Evolutionary conservation across 1,140 invertebrate species (phyloP).

Genomic region (Cherax quadricarinatus): DNA sequence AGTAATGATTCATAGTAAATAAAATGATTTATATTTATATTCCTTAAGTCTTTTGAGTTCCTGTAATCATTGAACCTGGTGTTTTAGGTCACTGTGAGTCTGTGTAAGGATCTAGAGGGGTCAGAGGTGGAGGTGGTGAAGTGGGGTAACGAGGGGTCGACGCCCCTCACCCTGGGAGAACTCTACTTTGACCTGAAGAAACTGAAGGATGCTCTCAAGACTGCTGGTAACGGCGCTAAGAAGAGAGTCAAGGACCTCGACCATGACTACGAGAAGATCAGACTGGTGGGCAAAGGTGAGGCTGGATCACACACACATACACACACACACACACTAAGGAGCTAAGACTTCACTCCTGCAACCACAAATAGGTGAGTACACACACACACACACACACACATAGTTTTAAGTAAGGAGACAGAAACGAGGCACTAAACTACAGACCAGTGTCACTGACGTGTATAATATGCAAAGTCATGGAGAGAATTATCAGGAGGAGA

Average conservation of each 20-base stretch:
- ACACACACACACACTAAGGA: neutral
- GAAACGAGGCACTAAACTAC: too few relatives aligned
- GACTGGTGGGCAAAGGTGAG: constrained; percentile 81
- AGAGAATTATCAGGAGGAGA: too few relatives aligned
- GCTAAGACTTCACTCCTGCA: too few relatives aligned
- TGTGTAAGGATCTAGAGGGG: constrained; percentile 76
- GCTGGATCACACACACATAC: neutral
- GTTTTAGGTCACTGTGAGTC: constrained; percentile 74
- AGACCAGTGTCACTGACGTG: too few relatives aligned
- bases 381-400: too few relatives aligned
- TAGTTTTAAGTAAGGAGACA: too few relatives aligned
- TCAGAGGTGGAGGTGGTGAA: constrained; percentile 72
- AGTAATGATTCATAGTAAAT: too few relatives aligned
- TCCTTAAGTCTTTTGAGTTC: constrained; percentile 36
- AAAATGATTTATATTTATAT: too few relatives aligned
- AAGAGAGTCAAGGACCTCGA: constrained; percentile 74
- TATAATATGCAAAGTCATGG: too few relatives aligned
- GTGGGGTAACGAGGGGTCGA: constrained; percentile 20
- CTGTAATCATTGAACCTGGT: constrained; percentile 44
- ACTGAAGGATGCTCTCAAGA: constrained; percentile 74
- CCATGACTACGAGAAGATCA: constrained; percentile 81
- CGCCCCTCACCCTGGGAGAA: constrained; percentile 75
- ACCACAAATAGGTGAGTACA: too few relatives aligned
- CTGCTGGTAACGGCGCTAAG: constrained; percentile 74
- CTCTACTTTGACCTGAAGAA: constrained; percentile 78